Percentiles rank a stretch among this genome's conserved stretches.
These are phyloP conservation scores for Zaprionus gabonicus DNA, from an alignment of 1,140 invertebrate genomes.

Conservation along the genomic window DNA sequence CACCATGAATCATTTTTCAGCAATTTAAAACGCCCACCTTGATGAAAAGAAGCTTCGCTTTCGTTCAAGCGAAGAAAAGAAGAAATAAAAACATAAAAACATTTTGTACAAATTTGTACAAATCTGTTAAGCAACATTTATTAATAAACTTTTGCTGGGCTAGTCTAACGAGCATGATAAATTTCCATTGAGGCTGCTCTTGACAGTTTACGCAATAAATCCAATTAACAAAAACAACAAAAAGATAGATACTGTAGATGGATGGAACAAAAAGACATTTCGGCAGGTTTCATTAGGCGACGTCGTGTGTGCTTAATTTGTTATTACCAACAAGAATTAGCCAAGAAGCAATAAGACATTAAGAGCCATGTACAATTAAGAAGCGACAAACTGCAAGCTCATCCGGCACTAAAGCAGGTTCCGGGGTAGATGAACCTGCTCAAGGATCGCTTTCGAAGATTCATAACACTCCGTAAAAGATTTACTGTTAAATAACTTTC, in stretches of 20 bases:
- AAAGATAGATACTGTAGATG: background rate
- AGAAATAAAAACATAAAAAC: background rate
- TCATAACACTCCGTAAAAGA: background rate
- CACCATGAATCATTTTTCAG: conserved; percentile 61
- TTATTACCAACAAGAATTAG: conserved; percentile 69
- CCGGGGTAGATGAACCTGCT: conserved; percentile 60
- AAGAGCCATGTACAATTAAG: conserved; percentile 70
- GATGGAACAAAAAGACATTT: conserved; percentile 3
- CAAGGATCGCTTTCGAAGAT: conserved; percentile 50
- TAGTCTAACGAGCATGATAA: conserved; percentile 59
- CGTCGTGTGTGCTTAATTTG: conserved; percentile 60
- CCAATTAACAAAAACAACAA: conserved; percentile 57
- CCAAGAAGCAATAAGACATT: conserved; percentile 39
- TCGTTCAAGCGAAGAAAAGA: conserved; percentile 9
- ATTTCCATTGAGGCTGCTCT: conserved; percentile 69
- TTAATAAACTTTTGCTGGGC: conserved; percentile 41
- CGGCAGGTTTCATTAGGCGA: conserved; percentile 67
- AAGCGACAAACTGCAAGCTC: conserved; percentile 68
- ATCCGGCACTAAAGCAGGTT: conserved; percentile 53
- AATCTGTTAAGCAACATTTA: conserved; percentile 33
- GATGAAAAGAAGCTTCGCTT: conserved; percentile 24
- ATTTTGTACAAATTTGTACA: conserved; percentile 29
- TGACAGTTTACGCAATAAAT: conserved; percentile 79
- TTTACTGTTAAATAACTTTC: background rate
- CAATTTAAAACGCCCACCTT: conserved; percentile 28